phyloP scores from a whole-genome alignment of 2,888 invertebrate genomes.

The Siphlonurus alternatus region DNA sequence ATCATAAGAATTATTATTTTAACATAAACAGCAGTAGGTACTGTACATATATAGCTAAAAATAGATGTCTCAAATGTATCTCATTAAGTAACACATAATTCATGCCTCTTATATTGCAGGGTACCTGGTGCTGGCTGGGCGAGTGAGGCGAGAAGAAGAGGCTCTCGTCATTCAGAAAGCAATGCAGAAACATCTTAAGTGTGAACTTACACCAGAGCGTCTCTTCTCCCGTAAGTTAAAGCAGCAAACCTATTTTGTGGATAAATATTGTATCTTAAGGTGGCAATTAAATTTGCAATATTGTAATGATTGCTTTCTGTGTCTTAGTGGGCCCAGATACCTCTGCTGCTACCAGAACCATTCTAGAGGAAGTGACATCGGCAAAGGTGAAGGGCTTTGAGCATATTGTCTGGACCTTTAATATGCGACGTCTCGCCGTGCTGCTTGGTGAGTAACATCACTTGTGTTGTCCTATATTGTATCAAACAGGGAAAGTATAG shows the following conservation, averaged over 20 bases:
- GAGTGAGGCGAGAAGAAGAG: conserved; percentile 75
- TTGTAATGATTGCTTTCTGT: background rate
- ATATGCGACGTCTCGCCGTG: conserved; percentile 56
- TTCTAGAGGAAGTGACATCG: conserved; percentile 41
- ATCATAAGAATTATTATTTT: too few species aligned
- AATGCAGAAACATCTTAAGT: conserved; percentile 59
- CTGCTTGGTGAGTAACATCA: conserved; percentile 26
- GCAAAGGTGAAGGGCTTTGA: conserved; percentile 35
- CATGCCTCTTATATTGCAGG: too few species aligned
- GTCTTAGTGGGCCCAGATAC: conserved; percentile 29
- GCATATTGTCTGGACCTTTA: conserved; percentile 89
- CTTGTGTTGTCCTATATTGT: background rate
- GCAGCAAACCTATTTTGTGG: conserved; percentile 12
- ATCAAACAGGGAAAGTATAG: too few species aligned
- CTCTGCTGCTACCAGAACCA: conserved; percentile 56
- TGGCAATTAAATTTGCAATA: background rate
- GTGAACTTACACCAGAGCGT: conserved; percentile 47
- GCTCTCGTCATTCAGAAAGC: conserved; percentile 62
- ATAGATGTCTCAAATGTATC: too few species aligned
- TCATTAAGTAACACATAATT: too few species aligned
- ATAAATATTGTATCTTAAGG: background rate
- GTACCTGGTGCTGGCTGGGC: conserved; percentile 81
- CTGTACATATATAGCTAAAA: too few species aligned
- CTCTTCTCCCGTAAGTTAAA: conserved; percentile 47
- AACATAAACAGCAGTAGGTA: too few species aligned